A percentile compares a stretch with the other conserved stretches of the same genome.
phyloP scores from a whole-genome alignment of 35 echinoderm and acorn worm genomes.

The Patiria miniata region DNA sequence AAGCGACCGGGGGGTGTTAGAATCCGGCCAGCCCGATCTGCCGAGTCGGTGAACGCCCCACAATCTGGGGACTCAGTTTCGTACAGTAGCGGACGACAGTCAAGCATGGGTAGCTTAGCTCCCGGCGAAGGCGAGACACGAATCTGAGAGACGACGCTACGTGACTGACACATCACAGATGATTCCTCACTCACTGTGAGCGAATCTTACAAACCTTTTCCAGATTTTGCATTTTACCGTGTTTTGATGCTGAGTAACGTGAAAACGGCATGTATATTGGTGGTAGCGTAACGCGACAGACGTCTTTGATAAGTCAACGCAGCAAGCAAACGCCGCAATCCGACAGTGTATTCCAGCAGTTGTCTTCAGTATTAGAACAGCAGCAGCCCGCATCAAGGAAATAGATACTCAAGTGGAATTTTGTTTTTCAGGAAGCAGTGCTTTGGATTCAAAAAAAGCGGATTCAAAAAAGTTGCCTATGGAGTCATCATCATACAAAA shows the following conservation, averaged over 20 bases:
- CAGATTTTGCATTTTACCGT: not conserved
- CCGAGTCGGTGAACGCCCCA: conserved; percentile 9
- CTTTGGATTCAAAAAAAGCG: too few relatives aligned
- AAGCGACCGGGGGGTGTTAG: conserved; percentile 6
- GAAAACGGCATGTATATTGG: conserved; percentile 9
- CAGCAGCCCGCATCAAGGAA: too few relatives aligned
- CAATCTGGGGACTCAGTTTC: conserved; percentile 45
- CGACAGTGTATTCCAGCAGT: not conserved
- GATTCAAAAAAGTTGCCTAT: too few relatives aligned
- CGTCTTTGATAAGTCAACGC: not conserved
- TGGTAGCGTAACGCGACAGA: conserved; percentile 9
- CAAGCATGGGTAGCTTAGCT: conserved; percentile 51
- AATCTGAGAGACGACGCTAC: conserved; percentile 15
- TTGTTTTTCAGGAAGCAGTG: too few relatives aligned
- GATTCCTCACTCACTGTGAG: too few relatives aligned
- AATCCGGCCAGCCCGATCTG: conserved; percentile 4
- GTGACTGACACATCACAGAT: not conserved
- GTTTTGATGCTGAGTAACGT: not conserved
- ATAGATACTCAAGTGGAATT: too few relatives aligned
- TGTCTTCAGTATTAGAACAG: not conserved
- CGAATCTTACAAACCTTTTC: not conserved
- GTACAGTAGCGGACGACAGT: conserved; percentile 37
- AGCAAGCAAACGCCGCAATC: not conserved
- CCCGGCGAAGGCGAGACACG: conserved; percentile 49
- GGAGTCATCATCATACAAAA: too few relatives aligned